Evolutionary conservation across 2,113 vertebrate genomes (phyloP), one percentile per base, ranked within the genome.

Genomic region (Psammodynastes pulverulentus): DNA sequence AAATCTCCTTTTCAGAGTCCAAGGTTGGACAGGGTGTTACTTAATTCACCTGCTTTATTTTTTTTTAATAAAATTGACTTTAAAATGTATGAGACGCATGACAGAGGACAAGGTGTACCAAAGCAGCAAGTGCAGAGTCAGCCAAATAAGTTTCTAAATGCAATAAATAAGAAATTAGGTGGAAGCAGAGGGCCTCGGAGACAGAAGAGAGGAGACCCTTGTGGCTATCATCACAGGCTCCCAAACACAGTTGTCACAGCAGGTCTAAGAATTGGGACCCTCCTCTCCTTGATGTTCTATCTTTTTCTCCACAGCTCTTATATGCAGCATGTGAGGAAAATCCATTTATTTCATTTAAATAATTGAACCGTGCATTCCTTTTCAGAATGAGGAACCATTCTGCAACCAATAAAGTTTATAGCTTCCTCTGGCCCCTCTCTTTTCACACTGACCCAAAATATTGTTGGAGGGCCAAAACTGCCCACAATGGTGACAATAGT

Each of bases 31-130:
- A 95, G 93, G 92, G 5, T 19, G 53, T 94, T 95, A 88, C 91
- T 96, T 94, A 96, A 92, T 86, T 92, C 91, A 87, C 84, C 84
- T 93, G 21, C 52, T 95, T 92, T 94, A 43, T 92, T 95, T 92
- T 95, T 91, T 96, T 92, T 96, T 45, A 95, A 95, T 95, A 96
- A 95, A 96, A 95, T 94, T 94, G 95, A 96, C 94, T 96, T 93
- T 94, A 92, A 95, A 97, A 96, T 93, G 5, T 94, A 96, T 95
- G 94, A 95, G 92, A 91, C 0, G 0, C 84, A 89, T 92, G 0
- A 0, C 49, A 95, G 34, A 87, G 94, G 87, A 92, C 92, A 93
- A 94, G 91, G 89, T 93, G 39, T 93, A 84, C 89, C 93, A 94
- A 94, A 93, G 93, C 92, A 88, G 94, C 88, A 95, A 93, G 58